Conservation (phyloP, 2,888 invertebrate species). For the Hydropsyche betteni region DNA sequence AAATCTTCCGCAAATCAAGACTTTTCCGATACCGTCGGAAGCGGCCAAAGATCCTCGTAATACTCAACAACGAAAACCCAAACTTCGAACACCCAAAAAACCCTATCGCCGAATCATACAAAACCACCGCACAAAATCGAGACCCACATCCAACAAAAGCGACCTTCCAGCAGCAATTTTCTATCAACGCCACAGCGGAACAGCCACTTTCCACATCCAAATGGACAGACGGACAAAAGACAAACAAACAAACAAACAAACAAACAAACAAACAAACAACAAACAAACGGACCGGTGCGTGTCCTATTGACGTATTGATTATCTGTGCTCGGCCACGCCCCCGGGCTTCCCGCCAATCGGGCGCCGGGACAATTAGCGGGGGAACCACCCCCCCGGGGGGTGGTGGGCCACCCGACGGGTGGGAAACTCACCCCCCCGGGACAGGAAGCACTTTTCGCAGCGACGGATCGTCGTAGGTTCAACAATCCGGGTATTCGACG, state of each 20-base stretch:
- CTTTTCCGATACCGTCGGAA: too few relatives aligned
- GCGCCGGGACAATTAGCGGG: conserved; percentile 40
- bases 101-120: too few relatives aligned
- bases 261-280: conserved; percentile 6
- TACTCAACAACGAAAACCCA: too few relatives aligned
- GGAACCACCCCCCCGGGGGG: neutral
- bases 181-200: neutral
- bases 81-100: too few relatives aligned
- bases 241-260: neutral
- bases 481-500: too few relatives aligned
- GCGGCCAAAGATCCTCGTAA: too few relatives aligned
- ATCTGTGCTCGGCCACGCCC: conserved; percentile 44
- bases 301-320: conserved; percentile 47
- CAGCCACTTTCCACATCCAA: neutral
- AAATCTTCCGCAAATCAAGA: too few relatives aligned
- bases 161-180: neutral
- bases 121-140: too few relatives aligned
- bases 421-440: neutral
- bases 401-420: neutral
- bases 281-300: conserved; percentile 12
- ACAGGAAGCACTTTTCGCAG: too few relatives aligned
- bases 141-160: too few relatives aligned
- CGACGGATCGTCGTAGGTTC: too few relatives aligned
- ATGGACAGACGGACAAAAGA: too few relatives aligned
- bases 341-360: conserved; percentile 36